Evolutionary conservation across 1,140 invertebrate species (phyloP).

Genomic region (Steinernema feltiae): DNA sequence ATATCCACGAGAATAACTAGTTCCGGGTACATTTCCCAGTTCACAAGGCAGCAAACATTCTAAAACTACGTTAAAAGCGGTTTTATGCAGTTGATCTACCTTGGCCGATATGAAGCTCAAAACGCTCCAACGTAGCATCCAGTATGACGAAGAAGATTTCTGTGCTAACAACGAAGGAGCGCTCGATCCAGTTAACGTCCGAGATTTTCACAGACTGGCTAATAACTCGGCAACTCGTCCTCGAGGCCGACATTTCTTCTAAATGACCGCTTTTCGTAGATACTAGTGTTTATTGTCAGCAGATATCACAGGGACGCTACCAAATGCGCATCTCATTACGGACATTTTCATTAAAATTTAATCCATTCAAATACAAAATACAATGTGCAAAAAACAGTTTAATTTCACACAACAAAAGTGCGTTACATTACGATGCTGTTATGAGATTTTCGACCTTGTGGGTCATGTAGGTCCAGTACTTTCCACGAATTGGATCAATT

Average conservation of each 20-base stretch:
- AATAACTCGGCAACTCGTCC: neutral
- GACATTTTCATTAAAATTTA: neutral
- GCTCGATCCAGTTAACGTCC: neutral
- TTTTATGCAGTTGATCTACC: neutral
- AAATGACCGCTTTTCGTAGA: neutral
- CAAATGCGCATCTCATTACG: neutral
- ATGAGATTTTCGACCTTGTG: neutral
- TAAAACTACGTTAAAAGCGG: neutral
- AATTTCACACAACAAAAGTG: too few relatives aligned
- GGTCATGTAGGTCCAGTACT: conserved; percentile 32
- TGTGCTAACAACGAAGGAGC: neutral
- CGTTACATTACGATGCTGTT: neutral
- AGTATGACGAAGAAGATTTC: neutral
- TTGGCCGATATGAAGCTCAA: neutral
- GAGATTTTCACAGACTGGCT: neutral
- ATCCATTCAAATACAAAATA: neutral
- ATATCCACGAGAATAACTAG: neutral
- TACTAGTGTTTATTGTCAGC: too few relatives aligned
- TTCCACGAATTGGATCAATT: conserved; percentile 40
- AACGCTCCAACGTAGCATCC: neutral
- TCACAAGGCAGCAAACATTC: neutral
- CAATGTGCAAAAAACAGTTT: neutral
- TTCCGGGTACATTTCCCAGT: neutral
- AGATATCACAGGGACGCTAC: neutral
- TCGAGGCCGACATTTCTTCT: neutral